Evolutionary conservation across 2,113 vertebrate genomes (phyloP).

Genomic region (Atractosteus spatula): DNA sequence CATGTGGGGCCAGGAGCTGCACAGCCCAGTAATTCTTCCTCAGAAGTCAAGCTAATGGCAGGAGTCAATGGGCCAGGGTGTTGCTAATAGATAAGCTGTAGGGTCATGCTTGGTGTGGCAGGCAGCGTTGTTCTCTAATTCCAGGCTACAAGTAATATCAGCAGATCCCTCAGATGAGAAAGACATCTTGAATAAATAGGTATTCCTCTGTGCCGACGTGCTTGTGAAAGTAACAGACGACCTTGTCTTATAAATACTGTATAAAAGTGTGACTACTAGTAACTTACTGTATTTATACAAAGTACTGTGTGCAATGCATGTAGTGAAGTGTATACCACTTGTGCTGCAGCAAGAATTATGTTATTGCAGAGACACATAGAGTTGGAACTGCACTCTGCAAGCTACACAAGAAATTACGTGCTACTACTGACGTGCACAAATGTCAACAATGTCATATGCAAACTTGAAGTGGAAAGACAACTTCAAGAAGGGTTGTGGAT

Average conservation of each 20-base stretch:
- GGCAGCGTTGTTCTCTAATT: constrained; percentile 13
- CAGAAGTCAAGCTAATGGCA: constrained; percentile 41
- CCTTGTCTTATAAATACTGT: too few species aligned
- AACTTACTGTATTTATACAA: too few species aligned
- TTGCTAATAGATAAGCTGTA: constrained; percentile 59
- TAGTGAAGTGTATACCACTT: too few species aligned
- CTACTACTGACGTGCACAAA: constrained; percentile 25
- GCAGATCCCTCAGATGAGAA: neutral
- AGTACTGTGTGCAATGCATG: too few species aligned
- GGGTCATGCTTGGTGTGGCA: constrained; percentile 28
- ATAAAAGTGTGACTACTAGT: too few species aligned
- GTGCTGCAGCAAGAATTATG: too few species aligned
- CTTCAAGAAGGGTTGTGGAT: constrained; percentile 8
- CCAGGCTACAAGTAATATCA: too few species aligned
- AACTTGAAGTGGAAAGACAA: neutral
- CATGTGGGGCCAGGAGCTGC: neutral
- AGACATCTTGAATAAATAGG: constrained; percentile 30
- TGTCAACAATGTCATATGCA: neutral
- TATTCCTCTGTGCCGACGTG: neutral
- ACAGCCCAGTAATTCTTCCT: constrained; percentile 47
- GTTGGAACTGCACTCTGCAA: constrained; percentile 21
- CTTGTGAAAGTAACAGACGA: neutral
- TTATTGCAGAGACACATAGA: too few species aligned
- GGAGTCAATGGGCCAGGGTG: constrained; percentile 49
- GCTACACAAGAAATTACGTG: constrained; percentile 39